Evolutionary conservation across 2,888 invertebrate genomes (phyloP), one percentile per base, ranked within the genome.

Genomic region (Barypeithes pellucidus): DNA sequence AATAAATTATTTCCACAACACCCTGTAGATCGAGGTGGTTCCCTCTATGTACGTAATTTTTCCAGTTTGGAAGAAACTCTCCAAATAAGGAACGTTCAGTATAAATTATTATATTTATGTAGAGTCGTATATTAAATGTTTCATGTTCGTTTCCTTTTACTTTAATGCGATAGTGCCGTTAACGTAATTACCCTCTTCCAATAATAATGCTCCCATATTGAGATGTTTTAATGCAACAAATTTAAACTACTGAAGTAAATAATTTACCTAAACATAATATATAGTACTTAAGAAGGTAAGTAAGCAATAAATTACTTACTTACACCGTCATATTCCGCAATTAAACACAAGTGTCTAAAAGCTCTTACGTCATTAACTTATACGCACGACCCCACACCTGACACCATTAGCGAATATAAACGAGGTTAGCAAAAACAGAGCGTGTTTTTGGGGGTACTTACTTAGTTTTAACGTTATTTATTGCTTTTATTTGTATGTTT

Each of bases 331-430:
- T 61, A 66, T 57, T 54, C 66, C 59, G 54, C 62, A 72, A 72
- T 72, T 72, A 72, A 67, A 72, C 66, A 52, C 62, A 67, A 72
- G 62, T 57, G 67, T 60, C 67, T 71, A 52, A 72, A 72, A 72
- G 72, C 72, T 72, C 67, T 72, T 72, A 72, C 61, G 63, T 67
- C 67, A 63, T 72, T 72, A 72, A 41, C 54, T 22, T 62, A 24
- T 59, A 54, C 72, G 62, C 62, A 63, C 72, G 62, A 67, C 72
- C 72, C 67, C 61, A 72, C 66, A 72, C 72, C 72, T 72, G 67
- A 72, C 67, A 67, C 67, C 72, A 72, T 72, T 70, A 70, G 62
- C 41, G 69, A 69, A 69, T 69, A 69, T 69, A 69, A 69, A 69
- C 52, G 69, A 69, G 69, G 62, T 52, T 69, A 41, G 47, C 61